phyloP scores from a whole-genome alignment of 2,888 invertebrate genomes.

The Spodoptera littoralis region DNA sequence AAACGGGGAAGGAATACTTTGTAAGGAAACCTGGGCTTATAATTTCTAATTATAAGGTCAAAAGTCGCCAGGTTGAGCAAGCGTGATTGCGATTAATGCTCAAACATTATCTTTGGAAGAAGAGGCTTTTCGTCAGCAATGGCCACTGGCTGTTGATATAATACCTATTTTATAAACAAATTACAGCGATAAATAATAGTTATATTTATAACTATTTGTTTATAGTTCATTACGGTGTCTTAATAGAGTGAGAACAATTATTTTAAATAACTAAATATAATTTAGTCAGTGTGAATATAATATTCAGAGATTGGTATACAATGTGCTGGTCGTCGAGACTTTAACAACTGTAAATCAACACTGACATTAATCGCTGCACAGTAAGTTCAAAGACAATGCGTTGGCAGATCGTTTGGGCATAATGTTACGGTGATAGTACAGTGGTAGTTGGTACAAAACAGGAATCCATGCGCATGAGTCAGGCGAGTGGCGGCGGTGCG shows the following conservation, averaged over 20 bases:
- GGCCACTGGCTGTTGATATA: too few species aligned
- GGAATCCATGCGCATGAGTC: conserved; percentile 85
- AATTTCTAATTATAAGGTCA: too few species aligned
- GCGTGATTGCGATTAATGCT: too few species aligned
- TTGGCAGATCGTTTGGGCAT: conserved; percentile 86
- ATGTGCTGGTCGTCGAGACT: conserved; percentile 61
- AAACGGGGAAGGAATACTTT: too few species aligned
- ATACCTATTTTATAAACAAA: too few species aligned
- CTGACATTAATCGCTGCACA: conserved; percentile 80
- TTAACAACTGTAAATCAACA: conserved; percentile 75
- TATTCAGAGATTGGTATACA: conserved; percentile 51
- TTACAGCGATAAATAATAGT: too few species aligned
- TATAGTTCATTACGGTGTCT: not conserved
- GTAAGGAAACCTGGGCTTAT: too few species aligned
- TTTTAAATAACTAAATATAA: conserved; percentile 33
- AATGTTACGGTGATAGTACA: conserved; percentile 78
- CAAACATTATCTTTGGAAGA: too few species aligned
- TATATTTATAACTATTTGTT: too few species aligned
- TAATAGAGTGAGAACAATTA: conserved; percentile 5
- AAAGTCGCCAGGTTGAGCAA: too few species aligned
- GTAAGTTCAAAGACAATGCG: conserved; percentile 87
- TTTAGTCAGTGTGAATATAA: conserved; percentile 45
- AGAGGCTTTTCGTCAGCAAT: too few species aligned
- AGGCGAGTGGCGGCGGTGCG: conserved; percentile 67
- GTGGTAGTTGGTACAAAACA: conserved; percentile 71